Percentiles rank a stretch among this genome's conserved stretches.
Conservation (phyloP, 1,140 invertebrate species). For the honey bee (Apis mellifera) region Amel_HAv3.1 CM009931.2:18612001-18612500, state of each 20-base stretch:
- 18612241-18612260: conserved; percentile 44
- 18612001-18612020: no score
- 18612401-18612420: conserved; percentile 50
- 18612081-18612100: no score
- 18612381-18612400: conserved; percentile 47
- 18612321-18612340: conserved; percentile 38
- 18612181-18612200: conserved; percentile 1
- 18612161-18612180: conserved; percentile 21
- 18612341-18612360: conserved; percentile 49
- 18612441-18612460: conserved; percentile 35
- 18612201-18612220: conserved; percentile 44
- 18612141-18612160: conserved; percentile 22
- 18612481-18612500: background rate
- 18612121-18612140: no score
- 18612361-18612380: conserved; percentile 55
- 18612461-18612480: conserved; percentile 32
- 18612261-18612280: conserved; percentile 49
- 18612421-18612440: background rate
- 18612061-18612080: no score
- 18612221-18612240: conserved; percentile 46
- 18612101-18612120: no score
- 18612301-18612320: conserved; percentile 59
- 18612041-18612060: no score
- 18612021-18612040: no score
- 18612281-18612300: conserved; percentile 53